Conservation (phyloP, 2,888 invertebrate species). For the Lathronympha strigana region DNA sequence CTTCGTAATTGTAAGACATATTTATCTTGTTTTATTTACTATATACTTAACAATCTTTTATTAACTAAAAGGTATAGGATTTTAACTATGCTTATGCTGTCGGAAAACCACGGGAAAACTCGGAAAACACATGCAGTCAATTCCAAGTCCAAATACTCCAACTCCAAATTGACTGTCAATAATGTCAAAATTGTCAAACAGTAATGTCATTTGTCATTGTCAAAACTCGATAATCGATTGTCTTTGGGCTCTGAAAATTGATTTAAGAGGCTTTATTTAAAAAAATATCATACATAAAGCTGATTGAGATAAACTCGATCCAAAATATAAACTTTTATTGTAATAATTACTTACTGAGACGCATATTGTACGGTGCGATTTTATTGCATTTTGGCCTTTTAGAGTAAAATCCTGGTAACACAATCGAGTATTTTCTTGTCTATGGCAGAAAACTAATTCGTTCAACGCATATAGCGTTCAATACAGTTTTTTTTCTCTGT, state of each 20-base stretch:
- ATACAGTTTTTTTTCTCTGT: constrained; percentile 41
- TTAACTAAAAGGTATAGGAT: not conserved
- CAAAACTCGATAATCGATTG: not conserved
- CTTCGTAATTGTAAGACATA: constrained; percentile 82
- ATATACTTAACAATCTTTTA: not conserved
- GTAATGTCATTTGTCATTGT: not conserved
- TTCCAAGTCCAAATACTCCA: not conserved
- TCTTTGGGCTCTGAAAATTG: too few relatives aligned
- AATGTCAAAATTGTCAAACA: not conserved
- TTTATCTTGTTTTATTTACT: constrained; percentile 9
- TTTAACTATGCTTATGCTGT: not conserved
- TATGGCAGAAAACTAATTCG: constrained; percentile 49
- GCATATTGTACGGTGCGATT: too few relatives aligned
- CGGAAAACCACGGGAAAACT: too few relatives aligned
- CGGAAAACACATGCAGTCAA: not conserved
- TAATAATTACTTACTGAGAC: too few relatives aligned
- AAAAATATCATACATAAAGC: not conserved
- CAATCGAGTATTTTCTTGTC: constrained; percentile 37
- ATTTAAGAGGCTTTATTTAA: too few relatives aligned
- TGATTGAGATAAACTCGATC: not conserved
- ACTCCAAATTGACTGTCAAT: not conserved
- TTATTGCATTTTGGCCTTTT: not conserved
- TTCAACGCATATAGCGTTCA: constrained; percentile 59
- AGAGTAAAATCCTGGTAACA: not conserved
- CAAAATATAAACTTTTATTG: not conserved